Evolutionary conservation across 2,113 vertebrate genomes (phyloP).

Genomic region (Corythornis vintsioides): DNA sequence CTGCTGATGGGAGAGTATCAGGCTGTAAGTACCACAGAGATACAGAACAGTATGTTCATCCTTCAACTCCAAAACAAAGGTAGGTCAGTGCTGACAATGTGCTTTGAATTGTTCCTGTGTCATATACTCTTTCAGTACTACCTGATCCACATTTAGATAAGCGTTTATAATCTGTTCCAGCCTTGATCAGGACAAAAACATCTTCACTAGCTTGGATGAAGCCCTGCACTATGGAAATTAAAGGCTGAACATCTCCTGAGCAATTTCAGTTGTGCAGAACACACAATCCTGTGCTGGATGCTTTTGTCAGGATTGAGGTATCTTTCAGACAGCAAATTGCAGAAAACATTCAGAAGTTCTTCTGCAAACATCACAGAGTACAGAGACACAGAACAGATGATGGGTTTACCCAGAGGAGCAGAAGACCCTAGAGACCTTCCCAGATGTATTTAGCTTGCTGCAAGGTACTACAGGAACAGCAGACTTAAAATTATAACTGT

Average conservation of each 20-base stretch:
- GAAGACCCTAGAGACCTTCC: not conserved
- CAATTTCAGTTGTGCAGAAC: not conserved
- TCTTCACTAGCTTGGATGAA: not conserved
- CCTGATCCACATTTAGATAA: not conserved
- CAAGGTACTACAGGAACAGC: not conserved
- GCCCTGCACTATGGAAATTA: not conserved
- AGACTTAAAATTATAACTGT: not conserved
- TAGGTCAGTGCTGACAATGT: slow-evolving; percentile 1
- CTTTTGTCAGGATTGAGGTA: not conserved
- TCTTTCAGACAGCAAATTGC: not conserved
- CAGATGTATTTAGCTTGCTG: not conserved
- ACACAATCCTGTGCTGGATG: not conserved
- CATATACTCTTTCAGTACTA: not conserved
- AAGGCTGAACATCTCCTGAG: not conserved
- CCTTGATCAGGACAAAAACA: not conserved
- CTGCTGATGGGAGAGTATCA: not conserved
- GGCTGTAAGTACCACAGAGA: not conserved
- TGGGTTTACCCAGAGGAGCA: not conserved
- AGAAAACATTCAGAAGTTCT: not conserved
- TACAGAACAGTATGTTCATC: not conserved
- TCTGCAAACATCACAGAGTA: not conserved
- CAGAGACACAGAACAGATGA: not conserved
- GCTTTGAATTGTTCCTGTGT: not conserved
- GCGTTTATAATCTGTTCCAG: not conserved
- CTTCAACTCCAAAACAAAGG: not conserved